Percentiles rank a stretch among this genome's conserved stretches.
Conservation (phyloP, 2,797 vertebrate genomes). For the Xiphorhynchus erythropygius region DNA sequence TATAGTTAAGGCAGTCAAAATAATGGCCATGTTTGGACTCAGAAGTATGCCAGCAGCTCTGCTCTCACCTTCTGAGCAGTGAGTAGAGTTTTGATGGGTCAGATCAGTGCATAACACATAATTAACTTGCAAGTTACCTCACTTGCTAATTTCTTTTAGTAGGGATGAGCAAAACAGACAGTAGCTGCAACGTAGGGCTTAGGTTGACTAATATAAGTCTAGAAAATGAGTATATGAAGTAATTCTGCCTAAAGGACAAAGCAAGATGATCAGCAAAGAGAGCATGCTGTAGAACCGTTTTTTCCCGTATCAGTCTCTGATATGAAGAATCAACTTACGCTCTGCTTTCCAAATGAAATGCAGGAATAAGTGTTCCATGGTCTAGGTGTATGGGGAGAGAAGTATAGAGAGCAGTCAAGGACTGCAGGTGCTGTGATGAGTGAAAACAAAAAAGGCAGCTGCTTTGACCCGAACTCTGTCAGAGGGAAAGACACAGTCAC, state of each 20-base stretch:
- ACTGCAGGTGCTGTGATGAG: background rate
- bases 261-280: background rate
- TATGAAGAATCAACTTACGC: background rate
- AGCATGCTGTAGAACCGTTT: background rate
- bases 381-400: background rate
- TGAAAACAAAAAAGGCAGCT: background rate
- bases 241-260: constrained; percentile 21
- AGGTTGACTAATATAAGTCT: background rate
- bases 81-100: background rate
- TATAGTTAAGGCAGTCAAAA: background rate
- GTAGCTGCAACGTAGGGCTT: background rate
- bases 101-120: background rate
- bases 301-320: background rate
- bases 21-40: background rate
- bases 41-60: background rate
- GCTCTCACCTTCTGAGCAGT: background rate
- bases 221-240: background rate
- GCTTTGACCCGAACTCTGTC: background rate
- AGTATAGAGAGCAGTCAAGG: background rate
- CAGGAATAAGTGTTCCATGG: background rate
- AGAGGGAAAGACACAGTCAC: background rate
- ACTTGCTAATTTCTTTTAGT: background rate
- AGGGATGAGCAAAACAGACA: background rate
- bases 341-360: background rate
- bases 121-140: background rate